Conservation (phyloP, 2,888 invertebrate genomes). For the Griposia aprilina region DNA sequence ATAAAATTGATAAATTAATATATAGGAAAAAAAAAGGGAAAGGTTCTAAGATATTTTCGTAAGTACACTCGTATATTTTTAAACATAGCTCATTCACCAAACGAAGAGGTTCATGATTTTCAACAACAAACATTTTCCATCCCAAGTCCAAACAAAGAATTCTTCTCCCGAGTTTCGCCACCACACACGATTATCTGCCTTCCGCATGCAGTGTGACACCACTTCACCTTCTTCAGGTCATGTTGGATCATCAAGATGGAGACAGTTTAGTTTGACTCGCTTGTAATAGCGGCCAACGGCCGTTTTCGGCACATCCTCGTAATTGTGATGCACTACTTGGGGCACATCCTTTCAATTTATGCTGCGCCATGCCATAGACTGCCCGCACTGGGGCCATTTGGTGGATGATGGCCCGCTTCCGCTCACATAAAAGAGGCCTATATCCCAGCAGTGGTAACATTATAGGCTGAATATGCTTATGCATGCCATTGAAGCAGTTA, state of each 20-base stretch:
- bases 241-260: neutral
- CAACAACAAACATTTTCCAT: neutral
- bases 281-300: neutral
- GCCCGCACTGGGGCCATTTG: neutral
- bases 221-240: neutral
- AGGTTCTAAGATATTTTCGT: neutral
- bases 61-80: neutral
- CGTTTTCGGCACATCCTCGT: neutral
- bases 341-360: neutral
- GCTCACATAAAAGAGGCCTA: too few species aligned
- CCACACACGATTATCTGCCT: neutral
- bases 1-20: too few species aligned
- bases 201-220: neutral
- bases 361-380: neutral
- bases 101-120: neutral
- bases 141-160: neutral
- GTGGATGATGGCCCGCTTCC: too few species aligned
- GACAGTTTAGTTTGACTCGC: neutral
- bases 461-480: too few species aligned
- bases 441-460: too few species aligned
- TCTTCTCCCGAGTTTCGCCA: neutral
- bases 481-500: neutral
- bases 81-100: neutral
- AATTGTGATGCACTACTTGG: neutral
- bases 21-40: neutral